Conservation (phyloP, 2,113 vertebrate genomes). For the Lampris megalopsis region DNA sequence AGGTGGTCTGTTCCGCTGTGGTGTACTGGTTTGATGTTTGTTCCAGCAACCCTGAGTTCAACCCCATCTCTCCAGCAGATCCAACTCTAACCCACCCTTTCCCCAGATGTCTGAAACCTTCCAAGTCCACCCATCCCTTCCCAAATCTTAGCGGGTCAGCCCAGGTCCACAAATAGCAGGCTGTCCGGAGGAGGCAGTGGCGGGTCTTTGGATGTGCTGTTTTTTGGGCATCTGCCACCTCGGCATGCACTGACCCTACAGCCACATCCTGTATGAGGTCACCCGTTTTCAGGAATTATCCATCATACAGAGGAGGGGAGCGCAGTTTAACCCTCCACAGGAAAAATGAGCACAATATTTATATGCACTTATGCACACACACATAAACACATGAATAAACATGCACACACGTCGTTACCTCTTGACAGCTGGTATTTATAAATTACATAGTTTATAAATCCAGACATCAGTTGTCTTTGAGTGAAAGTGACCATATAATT, state of each 20-base stretch:
- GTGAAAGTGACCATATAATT: background rate
- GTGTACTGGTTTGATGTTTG: slow-evolving; percentile 43
- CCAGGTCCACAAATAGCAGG: slow-evolving; percentile 16
- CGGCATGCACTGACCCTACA: slow-evolving; percentile 61
- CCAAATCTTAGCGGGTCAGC: background rate
- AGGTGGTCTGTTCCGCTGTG: slow-evolving; percentile 6
- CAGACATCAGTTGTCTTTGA: slow-evolving; percentile 22
- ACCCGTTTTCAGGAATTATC: slow-evolving; percentile 75
- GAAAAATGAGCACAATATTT: slow-evolving; percentile 47
- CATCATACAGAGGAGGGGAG: slow-evolving; percentile 59
- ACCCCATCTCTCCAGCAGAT: background rate
- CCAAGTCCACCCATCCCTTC: slow-evolving; percentile 19
- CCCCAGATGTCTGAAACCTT: slow-evolving; percentile 14
- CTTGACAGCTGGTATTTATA: background rate
- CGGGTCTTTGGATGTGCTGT: slow-evolving; percentile 29
- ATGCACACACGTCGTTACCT: slow-evolving; percentile 18
- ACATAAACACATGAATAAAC: background rate
- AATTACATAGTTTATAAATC: slow-evolving; percentile 27
- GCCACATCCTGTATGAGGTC: slow-evolving; percentile 78
- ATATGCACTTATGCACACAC: slow-evolving; percentile 23
- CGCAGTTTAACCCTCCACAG: slow-evolving; percentile 48
- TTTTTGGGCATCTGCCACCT: slow-evolving; percentile 62
- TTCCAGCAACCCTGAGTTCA: slow-evolving; percentile 28
- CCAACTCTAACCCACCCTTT: slow-evolving; percentile 24
- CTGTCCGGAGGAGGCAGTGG: background rate